A percentile compares a stretch with the other conserved stretches of the same genome.
These are phyloP conservation scores for Dendronephthya gigantea DNA, from an alignment of 64 coral and sea anemone species.

Conservation along the genomic window DNA sequence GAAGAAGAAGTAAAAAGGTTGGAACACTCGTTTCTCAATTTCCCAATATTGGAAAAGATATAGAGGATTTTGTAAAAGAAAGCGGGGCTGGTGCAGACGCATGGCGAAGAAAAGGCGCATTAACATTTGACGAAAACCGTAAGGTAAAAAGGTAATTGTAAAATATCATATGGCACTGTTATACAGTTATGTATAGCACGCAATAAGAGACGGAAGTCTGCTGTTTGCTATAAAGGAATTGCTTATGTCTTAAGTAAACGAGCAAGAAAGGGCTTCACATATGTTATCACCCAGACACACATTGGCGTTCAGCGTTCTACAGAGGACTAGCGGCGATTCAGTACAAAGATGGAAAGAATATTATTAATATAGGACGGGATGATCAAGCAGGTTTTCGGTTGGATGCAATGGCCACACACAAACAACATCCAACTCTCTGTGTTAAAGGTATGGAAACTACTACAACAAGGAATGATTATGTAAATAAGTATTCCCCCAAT, in stretches of 20 bases:
- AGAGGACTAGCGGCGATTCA: not conserved
- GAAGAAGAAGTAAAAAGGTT: no score
- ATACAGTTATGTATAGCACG: constrained; percentile 25
- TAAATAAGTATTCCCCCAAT: no score
- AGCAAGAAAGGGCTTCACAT: not conserved
- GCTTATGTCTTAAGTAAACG: not conserved
- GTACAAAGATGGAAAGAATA: not conserved
- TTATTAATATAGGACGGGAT: not conserved
- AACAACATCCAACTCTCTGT: constrained; percentile 24
- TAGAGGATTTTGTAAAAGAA: constrained; percentile 14
- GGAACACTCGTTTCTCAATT: no score
- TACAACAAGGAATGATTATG: not conserved
- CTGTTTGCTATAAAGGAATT: not conserved
- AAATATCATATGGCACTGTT: constrained; percentile 20
- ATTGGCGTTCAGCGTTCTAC: not conserved
- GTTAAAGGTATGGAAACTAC: constrained; percentile 20
- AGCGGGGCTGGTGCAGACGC: not conserved
- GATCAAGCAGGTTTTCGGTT: not conserved
- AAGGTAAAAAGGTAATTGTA: not conserved
- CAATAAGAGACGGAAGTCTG: constrained; percentile 10
- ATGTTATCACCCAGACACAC: not conserved
- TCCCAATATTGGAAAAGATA: not conserved
- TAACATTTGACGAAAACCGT: constrained; percentile 6
- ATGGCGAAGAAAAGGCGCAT: not conserved
- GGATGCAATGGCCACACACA: constrained; percentile 34